Base-by-base conservation (phyloP, 2,113 vertebrate genomes). In the Oncorhynchus gorbuscha region DNA sequence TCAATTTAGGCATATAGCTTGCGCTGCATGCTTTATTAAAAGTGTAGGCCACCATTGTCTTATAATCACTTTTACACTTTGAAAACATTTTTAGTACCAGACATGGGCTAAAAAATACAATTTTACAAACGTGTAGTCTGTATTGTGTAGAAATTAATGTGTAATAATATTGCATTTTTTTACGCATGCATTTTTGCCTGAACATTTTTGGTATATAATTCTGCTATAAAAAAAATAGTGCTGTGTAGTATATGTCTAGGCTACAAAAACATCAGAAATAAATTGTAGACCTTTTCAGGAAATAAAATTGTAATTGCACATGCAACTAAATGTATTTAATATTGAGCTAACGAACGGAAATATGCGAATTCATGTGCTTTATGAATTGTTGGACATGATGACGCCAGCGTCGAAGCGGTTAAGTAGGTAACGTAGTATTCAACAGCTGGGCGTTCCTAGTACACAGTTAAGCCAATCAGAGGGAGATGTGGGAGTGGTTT, bases 391-490 rank as follows among this genome's bases (percentile, higher is more conserved):
- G 1, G 59, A 14, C 55, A 58, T 14, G 6, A 62, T 62, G 18
- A 62, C n/a, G n/a, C 13, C 18, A 12, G 64, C 39, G 69, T 20
- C 3, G 51, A 73, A 59, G 22, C 68, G 51, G 69, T 76, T 76
- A 71, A 76, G 39, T 48, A 32, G n/a, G n/a, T 20, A 7, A n/a
- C 11, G 18, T 28, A n/a, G 13, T 67, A 69, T 51, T 62, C 26
- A 39, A 30, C 59, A 68, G 70, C 20, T 30, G 48, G 28, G 74
- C 32, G 69, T 62, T 39, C 30, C 67, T 7, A 35, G 62, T 45
- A 14, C 48, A 59, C 20, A 32, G 64, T 61, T 55, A 5, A 67
- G 20, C 76, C 74, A 76, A 80, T 80, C 62, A 58, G 64, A 73
- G 39, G 28, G 22, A 67, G 68, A 24, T n/a, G n/a, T 22, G 11